Evolutionary conservation across 2,888 invertebrate genomes (phyloP).

Genomic region (Lottia gigantea): DNA sequence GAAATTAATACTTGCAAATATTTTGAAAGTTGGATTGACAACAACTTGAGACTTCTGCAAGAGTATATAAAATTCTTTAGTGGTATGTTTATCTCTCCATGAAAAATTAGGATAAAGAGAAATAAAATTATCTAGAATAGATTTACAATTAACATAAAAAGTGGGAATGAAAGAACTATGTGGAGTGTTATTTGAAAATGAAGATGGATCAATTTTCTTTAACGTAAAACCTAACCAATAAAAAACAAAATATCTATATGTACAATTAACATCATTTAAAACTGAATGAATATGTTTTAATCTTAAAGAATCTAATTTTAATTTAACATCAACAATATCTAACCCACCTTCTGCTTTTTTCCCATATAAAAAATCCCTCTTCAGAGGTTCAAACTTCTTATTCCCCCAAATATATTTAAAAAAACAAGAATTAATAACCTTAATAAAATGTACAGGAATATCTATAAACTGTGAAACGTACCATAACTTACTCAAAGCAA

Average conservation of each 20-base stretch:
- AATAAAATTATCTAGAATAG: neutral
- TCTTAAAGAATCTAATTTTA: neutral
- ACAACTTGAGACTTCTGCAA: neutral
- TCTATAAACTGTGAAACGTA: neutral
- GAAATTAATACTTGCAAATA: neutral
- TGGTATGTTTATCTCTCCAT: neutral
- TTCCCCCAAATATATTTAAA: neutral
- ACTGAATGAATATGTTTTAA: neutral
- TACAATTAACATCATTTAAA: neutral
- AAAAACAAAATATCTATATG: neutral
- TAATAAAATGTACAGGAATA: neutral
- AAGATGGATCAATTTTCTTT: neutral
- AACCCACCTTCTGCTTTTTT: neutral
- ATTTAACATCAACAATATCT: neutral
- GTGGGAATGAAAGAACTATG: neutral
- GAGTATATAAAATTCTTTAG: neutral
- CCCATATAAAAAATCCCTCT: neutral
- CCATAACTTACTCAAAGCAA: neutral
- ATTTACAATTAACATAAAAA: neutral
- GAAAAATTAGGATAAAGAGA: neutral
- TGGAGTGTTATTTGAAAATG: neutral
- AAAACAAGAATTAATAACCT: neutral
- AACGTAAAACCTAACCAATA: neutral
- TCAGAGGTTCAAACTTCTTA: neutral
- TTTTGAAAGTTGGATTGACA: neutral